Evolutionary conservation across 2,888 invertebrate species (phyloP), one percentile per base, ranked within the genome.

Genomic region (Eupithecia vulgata): DNA sequence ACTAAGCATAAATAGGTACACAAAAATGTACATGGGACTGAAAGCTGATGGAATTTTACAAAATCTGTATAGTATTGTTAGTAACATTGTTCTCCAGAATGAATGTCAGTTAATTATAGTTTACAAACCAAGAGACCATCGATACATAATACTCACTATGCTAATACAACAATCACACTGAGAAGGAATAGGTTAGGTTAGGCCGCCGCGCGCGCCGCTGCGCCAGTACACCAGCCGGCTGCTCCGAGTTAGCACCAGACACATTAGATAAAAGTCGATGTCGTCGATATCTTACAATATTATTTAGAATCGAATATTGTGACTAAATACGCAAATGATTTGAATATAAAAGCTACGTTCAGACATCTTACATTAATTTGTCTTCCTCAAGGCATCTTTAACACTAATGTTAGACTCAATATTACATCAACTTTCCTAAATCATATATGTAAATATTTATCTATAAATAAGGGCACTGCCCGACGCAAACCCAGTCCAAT

Each of bases 191-290:
- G 68, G 68, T 37, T 7, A 15, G 10, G 52, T 73, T 79, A 79
- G 79, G 79, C 79, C 79, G 66, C 62, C 52, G 40, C 45, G 45
- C 40, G 40, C 42, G 5, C 45, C 45, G 17, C 15, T 17, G 45
- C 17, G 45, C 40, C 40, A 13, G 13, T 5, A 4, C 40, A 42
- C 40, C 40, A 13, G 40, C 40, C 67, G n/a, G 25, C 52, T 7
- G 52, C 52, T 52, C 52, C 10, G 52, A 52, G 52, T 4, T 90
- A 92, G 92, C 92, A 92, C 92, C 92, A 90, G 88, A 89, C 78
- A 90, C 87, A 89, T 86, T 84, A 88, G 85, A 87, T 85, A 70
- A 61, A 73, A 82, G 81, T 87, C 87, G 89, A 88, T 89, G 89
- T 89, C 82, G 81, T 79, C 86, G 88, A 87, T 85, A 82, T 75